Base-by-base conservation (phyloP, 2,888 invertebrate species). In the Operophtera brumata region DNA sequence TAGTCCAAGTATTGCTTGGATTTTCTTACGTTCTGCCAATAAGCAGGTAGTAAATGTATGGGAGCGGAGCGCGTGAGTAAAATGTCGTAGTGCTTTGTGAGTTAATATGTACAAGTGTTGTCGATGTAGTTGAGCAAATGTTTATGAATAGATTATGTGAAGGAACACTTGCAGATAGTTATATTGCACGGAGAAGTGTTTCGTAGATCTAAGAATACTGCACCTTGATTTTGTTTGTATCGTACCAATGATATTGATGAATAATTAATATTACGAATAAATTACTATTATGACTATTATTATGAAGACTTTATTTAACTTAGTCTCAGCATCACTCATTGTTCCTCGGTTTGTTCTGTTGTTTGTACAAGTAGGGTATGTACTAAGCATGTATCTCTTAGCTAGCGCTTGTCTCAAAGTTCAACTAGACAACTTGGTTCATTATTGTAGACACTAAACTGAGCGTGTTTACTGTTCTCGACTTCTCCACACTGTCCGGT, bases 401-500 rank as follows among this genome's bases (percentile, higher is more conserved):
- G 39, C 39, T 42, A 47, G 43, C 26, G 41, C 42, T 35, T 28
- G 44, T 37, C 39, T 42, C 36, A 43, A 61, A 61, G 55, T 61
- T 58, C 36, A 43, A 35, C 44, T 35, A 25, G 47, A 35, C 72
- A 74, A 75, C 71, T 75, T 74, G 67, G 65, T 70, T 66, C 70
- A 69, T 77, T 74, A 76, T 76, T 73, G 73, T 69, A 66, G 71
- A 68, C 71, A 62, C 71, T 75, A 73, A 75, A 77, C 71, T 69
- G 69, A 63, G 59, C 52, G 63, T 72, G 69, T 68, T 73, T 71
- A 71, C 66, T 66, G 63, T 39, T 59, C 62, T 46, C 47, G 54
- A 54, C 54, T 49, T 40, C 49, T 47, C 49, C 49, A 44, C 53
- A 52, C 46, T 32, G 42, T 52, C 43, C 44, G 56, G 51, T 57